Evolutionary conservation across 1,140 invertebrate genomes (phyloP).

Genomic region (Vanessa tameamea): DNA sequence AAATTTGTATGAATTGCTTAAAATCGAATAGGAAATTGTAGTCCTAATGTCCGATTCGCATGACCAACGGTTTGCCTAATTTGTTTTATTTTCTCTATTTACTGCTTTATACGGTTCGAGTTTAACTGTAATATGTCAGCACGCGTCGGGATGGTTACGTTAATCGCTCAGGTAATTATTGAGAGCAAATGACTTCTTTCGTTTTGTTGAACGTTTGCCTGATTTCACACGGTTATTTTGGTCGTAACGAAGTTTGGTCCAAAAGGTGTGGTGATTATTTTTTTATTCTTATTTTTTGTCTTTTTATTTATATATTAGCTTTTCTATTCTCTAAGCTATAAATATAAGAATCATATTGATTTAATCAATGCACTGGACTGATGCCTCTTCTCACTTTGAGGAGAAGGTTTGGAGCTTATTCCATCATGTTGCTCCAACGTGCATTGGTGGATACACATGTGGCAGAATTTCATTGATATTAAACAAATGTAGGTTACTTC

Average conservation of each 20-base stretch:
- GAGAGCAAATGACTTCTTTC: slow-evolving; percentile 59
- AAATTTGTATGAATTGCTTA: slow-evolving; percentile 77
- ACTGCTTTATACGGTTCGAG: slow-evolving; percentile 56
- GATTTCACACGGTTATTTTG: slow-evolving; percentile 52
- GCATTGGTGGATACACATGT: no score
- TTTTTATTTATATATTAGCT: no score
- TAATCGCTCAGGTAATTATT: slow-evolving; percentile 71
- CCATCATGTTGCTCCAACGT: no score
- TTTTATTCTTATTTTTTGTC: slow-evolving; percentile 1
- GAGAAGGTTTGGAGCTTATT: no score
- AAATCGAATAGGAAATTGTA: slow-evolving; percentile 73
- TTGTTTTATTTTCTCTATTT: slow-evolving; percentile 65
- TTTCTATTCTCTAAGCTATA: no score
- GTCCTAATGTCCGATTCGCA: slow-evolving; percentile 72
- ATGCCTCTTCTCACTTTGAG: no score
- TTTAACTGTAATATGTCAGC: slow-evolving; percentile 68
- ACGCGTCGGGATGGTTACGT: slow-evolving; percentile 53
- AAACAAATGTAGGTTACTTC: no score
- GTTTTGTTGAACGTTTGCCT: slow-evolving; percentile 41
- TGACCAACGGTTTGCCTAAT: slow-evolving; percentile 59
- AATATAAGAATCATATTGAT: no score
- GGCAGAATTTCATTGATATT: no score
- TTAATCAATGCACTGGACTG: no score
- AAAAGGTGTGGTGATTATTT: neutral
- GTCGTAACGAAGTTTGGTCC: neutral